Evolutionary conservation across 2,113 vertebrate genomes (phyloP), one percentile per base, ranked within the genome.

Genomic region (Pungitius pungitius): DNA sequence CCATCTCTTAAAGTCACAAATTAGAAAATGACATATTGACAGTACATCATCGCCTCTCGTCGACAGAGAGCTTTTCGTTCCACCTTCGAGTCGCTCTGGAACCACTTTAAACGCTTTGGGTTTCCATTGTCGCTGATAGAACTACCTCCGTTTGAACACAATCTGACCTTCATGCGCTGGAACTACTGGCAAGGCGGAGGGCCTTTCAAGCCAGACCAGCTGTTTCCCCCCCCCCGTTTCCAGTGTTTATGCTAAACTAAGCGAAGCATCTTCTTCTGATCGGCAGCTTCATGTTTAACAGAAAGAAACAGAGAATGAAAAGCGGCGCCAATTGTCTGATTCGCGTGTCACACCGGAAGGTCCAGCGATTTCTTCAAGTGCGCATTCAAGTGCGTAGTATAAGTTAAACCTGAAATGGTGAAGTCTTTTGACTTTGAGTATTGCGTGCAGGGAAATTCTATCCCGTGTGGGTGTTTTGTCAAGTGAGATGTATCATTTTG

Each of bases 401-500:
- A 2, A 12, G 71, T 27, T 51, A 20, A 73, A 66, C 49, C 22
- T 49, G 55, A 77, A 40, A 60, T 56, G 20, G 26, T 12, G 22
- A 75, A 71, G 56, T 24, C 35, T 39, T 45, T 24, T 17, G 20
- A 62, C 61, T 84, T n/a, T n/a, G 54, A 37, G 59, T 55, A 20
- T 37, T 75, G 37, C 47, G 30, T 33, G 52, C 35, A 47, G 58
- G 30, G 60, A 78, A 59, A 61, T 47, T 20, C 33, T 59, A 77
- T 80, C 58, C 67, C 81, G 82, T 68, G 68, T 65, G 56, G 60
- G 58, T 89, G 85, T 88, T 88, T 90, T 81, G 74, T 79, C 78
- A 89, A 88, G 86, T 83, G 84, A 84, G 78, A 88, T 83, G 88
- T 85, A 82, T 90, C 83, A 77, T 85, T 85, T 40, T 84, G 82